phyloP scores from a whole-genome alignment of 2,888 invertebrate genomes.

The Euplagia quadripunctaria region DNA sequence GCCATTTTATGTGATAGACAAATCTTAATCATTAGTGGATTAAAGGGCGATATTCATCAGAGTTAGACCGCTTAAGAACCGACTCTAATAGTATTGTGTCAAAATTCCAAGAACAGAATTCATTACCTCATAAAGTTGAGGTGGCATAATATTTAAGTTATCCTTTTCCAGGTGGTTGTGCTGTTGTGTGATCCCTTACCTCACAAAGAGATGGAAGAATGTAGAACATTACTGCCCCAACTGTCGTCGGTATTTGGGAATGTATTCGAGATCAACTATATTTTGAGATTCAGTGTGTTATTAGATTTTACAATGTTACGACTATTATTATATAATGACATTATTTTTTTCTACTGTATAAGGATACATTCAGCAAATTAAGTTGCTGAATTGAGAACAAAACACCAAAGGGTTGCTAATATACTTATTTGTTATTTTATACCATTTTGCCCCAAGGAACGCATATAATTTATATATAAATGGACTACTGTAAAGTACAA shows the following conservation, averaged over 20 bases:
- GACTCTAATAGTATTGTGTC: no score
- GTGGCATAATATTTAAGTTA: neutral
- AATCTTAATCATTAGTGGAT: no score
- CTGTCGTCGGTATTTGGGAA: constrained; percentile 74
- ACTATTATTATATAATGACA: neutral
- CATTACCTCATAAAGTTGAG: neutral
- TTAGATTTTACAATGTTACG: neutral
- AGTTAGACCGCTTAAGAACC: no score
- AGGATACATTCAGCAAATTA: neutral
- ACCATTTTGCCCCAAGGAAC: neutral
- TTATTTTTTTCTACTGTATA: neutral
- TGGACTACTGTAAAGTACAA: neutral
- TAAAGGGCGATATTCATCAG: no score
- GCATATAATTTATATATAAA: neutral
- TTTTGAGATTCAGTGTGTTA: constrained; percentile 28
- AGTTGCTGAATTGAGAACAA: neutral
- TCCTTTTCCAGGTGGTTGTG: constrained; percentile 77
- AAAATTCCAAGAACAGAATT: no score
- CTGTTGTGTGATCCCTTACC: constrained; percentile 79
- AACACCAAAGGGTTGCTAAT: neutral
- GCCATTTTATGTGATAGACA: no score
- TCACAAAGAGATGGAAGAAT: constrained; percentile 78
- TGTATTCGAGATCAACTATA: constrained; percentile 67
- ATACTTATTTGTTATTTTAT: neutral
- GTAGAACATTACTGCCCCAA: constrained; percentile 81